These are phyloP conservation scores for Capromys pilorides DNA, from an alignment of 2,797 vertebrate species.

Conservation along the genomic window DNA sequence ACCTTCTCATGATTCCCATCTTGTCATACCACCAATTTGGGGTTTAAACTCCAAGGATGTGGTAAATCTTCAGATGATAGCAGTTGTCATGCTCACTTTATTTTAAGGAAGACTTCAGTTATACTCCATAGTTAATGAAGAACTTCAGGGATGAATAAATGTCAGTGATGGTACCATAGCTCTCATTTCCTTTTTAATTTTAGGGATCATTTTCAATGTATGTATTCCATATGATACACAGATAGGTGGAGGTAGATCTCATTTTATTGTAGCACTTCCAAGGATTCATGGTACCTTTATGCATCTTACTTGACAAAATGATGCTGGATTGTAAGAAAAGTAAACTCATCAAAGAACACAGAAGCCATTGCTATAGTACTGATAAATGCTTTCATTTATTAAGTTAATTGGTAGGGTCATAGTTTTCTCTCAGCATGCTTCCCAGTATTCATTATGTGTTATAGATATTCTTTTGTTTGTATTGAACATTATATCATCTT, in stretches of 20 bases:
- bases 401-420: background rate
- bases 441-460: background rate
- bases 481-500: background rate
- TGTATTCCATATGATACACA: background rate
- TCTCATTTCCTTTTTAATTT: background rate
- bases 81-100: background rate
- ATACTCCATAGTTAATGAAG: background rate
- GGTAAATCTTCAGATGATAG: background rate
- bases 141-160: background rate
- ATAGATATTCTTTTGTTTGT: background rate
- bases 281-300: background rate
- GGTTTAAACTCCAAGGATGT: too few relatives aligned
- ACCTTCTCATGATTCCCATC: background rate
- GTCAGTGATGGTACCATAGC: background rate
- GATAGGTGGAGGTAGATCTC: background rate
- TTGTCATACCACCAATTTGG: background rate
- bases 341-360: background rate
- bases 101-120: background rate
- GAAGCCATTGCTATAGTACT: background rate
- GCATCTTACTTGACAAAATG: background rate
- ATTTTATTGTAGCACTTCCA: background rate
- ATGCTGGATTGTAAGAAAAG: constrained; percentile 9
- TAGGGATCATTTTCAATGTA: background rate
- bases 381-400: constrained; percentile 6
- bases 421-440: background rate